These are phyloP conservation scores for Stegastes partitus DNA, from an alignment of 2,113 vertebrate species.

Conservation along the genomic window DNA sequence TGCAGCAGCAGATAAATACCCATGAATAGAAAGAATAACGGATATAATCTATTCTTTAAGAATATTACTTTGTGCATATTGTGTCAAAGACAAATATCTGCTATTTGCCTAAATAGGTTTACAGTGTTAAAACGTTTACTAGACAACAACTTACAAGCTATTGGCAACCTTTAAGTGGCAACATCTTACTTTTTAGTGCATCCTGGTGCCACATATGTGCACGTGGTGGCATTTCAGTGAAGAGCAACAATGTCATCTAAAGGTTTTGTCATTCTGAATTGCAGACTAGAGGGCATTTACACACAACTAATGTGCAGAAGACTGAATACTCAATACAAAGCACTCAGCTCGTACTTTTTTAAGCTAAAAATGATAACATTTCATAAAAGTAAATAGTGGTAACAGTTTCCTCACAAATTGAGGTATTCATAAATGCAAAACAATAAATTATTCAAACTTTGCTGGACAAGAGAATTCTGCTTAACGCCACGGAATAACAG, in stretches of 20 bases:
- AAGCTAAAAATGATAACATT: slow-evolving; percentile 5
- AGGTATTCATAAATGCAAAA: slow-evolving; percentile 5
- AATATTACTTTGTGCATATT: neutral
- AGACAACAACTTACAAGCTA: neutral
- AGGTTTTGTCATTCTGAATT: too few species aligned
- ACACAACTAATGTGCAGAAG: neutral
- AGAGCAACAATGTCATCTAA: neutral
- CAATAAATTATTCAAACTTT: slow-evolving; percentile 2
- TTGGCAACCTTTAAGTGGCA: neutral
- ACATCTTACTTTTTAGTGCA: neutral
- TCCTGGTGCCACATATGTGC: neutral
- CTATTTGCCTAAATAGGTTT: neutral
- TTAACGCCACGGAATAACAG: neutral
- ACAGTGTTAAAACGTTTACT: neutral
- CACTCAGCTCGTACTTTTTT: neutral
- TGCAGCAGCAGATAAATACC: slow-evolving; percentile 14
- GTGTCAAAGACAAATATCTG: neutral
- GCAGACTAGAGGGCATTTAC: neutral
- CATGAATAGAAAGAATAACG: neutral
- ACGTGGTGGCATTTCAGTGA: slow-evolving; percentile 19
- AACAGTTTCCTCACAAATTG: neutral
- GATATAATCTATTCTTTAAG: neutral
- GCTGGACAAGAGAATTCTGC: neutral
- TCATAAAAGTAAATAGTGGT: neutral
- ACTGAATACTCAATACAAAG: neutral